Percentiles rank a stretch among this genome's conserved stretches.
phyloP scores from a whole-genome alignment of 2,888 invertebrate genomes.

The Catonia carolina region DNA sequence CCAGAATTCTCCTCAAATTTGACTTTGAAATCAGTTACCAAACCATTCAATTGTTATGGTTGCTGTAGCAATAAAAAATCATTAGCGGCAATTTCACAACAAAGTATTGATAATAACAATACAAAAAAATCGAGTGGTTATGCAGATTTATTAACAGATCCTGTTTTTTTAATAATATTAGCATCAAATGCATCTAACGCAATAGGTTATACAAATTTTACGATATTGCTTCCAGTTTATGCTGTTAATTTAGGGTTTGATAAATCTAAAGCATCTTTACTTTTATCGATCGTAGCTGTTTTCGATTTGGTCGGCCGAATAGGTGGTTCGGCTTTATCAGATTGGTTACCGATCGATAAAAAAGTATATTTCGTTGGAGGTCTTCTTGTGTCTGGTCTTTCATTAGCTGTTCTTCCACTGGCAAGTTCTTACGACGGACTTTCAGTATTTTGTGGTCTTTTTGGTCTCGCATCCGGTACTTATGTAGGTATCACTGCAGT shows the following conservation, averaged over 20 bases:
- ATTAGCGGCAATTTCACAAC: constrained; percentile 33
- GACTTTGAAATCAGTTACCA: constrained; percentile 52
- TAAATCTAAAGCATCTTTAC: constrained; percentile 61
- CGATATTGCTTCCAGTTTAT: constrained; percentile 72
- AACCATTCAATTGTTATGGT: constrained; percentile 47
- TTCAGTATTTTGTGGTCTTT: constrained; percentile 63
- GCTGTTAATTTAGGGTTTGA: constrained; percentile 63
- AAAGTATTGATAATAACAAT: constrained; percentile 3
- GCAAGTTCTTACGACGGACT: constrained; percentile 54
- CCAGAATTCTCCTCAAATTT: constrained; percentile 33
- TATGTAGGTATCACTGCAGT: constrained; percentile 82
- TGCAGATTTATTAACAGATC: constrained; percentile 57
- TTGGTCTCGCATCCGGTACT: constrained; percentile 75
- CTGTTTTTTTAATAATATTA: constrained; percentile 71
- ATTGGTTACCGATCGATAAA: constrained; percentile 67
- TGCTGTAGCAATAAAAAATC: constrained; percentile 41
- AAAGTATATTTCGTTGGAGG: constrained; percentile 78
- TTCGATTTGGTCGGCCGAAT: constrained; percentile 76
- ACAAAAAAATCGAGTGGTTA: constrained; percentile 11
- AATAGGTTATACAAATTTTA: constrained; percentile 80
- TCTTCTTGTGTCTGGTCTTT: constrained; percentile 66
- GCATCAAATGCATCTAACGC: constrained; percentile 81
- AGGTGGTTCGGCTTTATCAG: constrained; percentile 78
- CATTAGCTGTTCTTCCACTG: constrained; percentile 62
- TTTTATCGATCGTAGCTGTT: constrained; percentile 72